Conservation (phyloP, 2,797 vertebrate genomes). For the Amniataba percoides region DNA sequence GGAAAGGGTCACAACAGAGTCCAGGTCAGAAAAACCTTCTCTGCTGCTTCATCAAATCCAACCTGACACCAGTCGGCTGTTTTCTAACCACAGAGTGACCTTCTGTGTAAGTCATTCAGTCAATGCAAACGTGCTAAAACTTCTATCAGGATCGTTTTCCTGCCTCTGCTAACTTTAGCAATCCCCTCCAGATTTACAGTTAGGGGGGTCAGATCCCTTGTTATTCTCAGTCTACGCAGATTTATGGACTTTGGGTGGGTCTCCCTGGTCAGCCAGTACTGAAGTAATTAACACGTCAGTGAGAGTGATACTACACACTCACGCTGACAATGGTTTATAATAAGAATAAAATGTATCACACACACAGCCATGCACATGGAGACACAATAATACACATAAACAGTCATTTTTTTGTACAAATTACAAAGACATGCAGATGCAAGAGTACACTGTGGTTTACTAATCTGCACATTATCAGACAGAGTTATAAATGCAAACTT, state of each 20-base stretch:
- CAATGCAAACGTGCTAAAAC: conserved; percentile 65
- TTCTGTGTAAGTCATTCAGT: conserved; percentile 56
- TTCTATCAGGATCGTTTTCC: conserved; percentile 67
- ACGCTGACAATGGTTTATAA: conserved; percentile 57
- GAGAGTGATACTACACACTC: conserved; percentile 7
- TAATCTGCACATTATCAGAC: too few species aligned
- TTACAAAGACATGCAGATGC: background rate
- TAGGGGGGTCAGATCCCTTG: conserved; percentile 61
- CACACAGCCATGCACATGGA: conserved; percentile 9
- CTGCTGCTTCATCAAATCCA: conserved; percentile 20
- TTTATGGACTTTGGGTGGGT: conserved; percentile 76
- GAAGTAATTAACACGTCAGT: conserved; percentile 71
- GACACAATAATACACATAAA: background rate
- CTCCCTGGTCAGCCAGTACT: conserved; percentile 58
- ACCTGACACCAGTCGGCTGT: conserved; percentile 9
- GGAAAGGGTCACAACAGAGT: conserved; percentile 8
- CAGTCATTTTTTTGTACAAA: background rate
- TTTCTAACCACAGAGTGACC: conserved; percentile 44
- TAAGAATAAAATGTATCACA: conserved; percentile 39
- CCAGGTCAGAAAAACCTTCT: conserved; percentile 3
- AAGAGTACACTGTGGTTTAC: background rate
- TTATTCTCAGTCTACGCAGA: conserved; percentile 65
- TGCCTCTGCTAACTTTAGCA: conserved; percentile 62
- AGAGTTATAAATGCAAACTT: background rate
- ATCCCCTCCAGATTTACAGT: conserved; percentile 77